These are phyloP conservation scores for Sebastes wilsoni DNA, from an alignment of 2,797 vertebrate species.

Conservation along the genomic window DNA sequence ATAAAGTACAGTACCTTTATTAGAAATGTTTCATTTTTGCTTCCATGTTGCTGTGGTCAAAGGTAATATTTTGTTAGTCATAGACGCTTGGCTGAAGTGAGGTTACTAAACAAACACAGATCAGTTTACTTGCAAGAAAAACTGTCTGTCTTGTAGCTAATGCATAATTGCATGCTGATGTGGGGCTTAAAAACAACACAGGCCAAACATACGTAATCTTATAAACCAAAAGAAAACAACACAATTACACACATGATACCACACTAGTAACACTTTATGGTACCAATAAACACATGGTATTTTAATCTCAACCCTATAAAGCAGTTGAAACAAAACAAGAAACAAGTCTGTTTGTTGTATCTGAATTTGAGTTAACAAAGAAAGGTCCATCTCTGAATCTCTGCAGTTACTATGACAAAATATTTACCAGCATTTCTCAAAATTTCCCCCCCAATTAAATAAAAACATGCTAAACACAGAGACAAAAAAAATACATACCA, in stretches of 20 bases:
- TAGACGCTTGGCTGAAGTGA: neutral
- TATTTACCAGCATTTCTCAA: constrained; percentile 24
- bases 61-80: neutral
- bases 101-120: constrained; percentile 13
- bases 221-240: constrained; percentile 8
- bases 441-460: constrained; percentile 13
- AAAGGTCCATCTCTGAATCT: neutral
- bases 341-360: neutral
- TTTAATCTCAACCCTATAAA: neutral
- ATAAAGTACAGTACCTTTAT: neutral
- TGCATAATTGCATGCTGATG: constrained; percentile 23
- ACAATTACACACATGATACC: neutral
- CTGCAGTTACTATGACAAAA: constrained; percentile 17
- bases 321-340: neutral
- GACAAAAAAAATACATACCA: constrained; percentile 43
- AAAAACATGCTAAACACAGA: constrained; percentile 63
- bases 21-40: neutral
- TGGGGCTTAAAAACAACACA: constrained; percentile 15
- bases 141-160: neutral
- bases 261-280: constrained; percentile 2
- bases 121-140: neutral
- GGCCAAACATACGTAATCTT: constrained; percentile 12
- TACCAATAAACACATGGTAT: neutral
- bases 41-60: neutral
- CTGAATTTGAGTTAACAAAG: neutral